Evolutionary conservation across 2,113 vertebrate species (phyloP).

Genomic region (Anhinga rufa): DNA sequence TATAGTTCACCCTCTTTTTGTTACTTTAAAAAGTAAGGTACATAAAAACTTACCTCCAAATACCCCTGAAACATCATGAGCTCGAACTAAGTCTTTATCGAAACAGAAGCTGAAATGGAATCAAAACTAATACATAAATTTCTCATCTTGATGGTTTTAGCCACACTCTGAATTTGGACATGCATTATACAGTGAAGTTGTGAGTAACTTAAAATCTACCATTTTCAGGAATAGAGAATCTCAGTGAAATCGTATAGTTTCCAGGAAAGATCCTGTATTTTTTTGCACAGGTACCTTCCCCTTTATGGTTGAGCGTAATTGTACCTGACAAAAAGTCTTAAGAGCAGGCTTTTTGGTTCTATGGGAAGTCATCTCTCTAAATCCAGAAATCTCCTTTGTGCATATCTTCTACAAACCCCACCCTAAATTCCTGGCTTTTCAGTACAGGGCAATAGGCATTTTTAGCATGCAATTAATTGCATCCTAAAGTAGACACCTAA

Average conservation of each 20-base stretch:
- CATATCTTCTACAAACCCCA: neutral
- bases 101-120: neutral
- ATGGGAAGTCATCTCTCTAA: neutral
- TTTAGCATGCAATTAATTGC: neutral
- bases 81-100: neutral
- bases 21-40: neutral
- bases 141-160: neutral
- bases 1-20: neutral
- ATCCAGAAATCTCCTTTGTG: neutral
- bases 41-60: neutral
- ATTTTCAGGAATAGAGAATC: neutral
- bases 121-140: neutral
- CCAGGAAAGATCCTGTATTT: neutral
- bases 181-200: neutral
- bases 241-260: neutral
- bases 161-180: neutral
- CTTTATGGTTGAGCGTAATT: neutral
- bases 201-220: neutral
- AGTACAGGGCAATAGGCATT: neutral
- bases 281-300: neutral
- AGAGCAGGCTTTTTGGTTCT: neutral
- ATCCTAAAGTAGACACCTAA: neutral
- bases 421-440: neutral
- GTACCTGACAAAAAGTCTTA: neutral
- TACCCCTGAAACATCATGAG: neutral